Percentiles rank a stretch among this genome's conserved stretches.
Evolutionary conservation across 1,140 invertebrate genomes (phyloP).

Genomic region (Brachionus paranguensis): DNA sequence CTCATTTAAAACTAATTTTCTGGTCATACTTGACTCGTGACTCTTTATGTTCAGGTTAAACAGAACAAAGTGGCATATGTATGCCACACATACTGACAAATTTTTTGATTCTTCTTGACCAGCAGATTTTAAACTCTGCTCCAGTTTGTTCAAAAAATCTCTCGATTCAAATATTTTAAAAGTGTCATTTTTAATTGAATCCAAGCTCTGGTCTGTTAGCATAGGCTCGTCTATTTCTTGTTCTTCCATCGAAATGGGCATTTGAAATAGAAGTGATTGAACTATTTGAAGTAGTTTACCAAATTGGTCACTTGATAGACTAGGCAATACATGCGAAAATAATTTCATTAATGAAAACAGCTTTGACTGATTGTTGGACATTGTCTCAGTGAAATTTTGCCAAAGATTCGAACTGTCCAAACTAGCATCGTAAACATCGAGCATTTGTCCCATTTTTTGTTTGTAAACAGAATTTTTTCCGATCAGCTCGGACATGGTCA

Average conservation of each 20-base stretch:
- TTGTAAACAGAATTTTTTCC: not conserved
- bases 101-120: not conserved
- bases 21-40: not conserved
- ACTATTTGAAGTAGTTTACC: not conserved
- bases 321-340: not conserved
- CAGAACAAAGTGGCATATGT: not conserved
- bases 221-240: not conserved
- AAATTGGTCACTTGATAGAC: not conserved
- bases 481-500: not conserved
- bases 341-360: not conserved
- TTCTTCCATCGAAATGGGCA: not conserved
- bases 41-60: slow-evolving; percentile 10
- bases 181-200: not conserved
- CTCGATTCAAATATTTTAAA: not conserved
- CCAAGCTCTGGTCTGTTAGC: not conserved
- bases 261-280: not conserved
- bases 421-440: not conserved
- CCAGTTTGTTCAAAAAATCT: not conserved
- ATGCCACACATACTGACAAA: not conserved
- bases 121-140: not conserved
- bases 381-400: not conserved
- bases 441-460: not conserved
- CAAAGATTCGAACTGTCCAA: not conserved
- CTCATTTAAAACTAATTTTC: slow-evolving; percentile 6
- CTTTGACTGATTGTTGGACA: not conserved